A percentile compares a stretch with the other conserved stretches of the same genome.
These are phyloP conservation scores for Pluvianellus socialis DNA, from an alignment of 2,113 vertebrate genomes.

Conservation along the genomic window DNA sequence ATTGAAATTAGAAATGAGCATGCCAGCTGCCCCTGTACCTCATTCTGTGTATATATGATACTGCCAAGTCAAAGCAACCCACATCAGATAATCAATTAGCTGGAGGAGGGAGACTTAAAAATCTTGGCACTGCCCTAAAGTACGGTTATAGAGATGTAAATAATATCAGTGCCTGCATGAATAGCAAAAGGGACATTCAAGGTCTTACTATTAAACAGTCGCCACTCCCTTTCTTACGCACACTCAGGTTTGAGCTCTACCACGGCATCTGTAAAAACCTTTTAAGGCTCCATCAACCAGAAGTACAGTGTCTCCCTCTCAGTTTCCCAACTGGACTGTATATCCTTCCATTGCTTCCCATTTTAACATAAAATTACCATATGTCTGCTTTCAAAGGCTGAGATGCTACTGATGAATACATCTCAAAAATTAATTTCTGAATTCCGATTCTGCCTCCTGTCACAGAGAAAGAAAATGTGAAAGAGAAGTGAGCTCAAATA, in stretches of 20 bases:
- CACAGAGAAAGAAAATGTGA: not conserved
- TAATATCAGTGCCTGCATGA: constrained; percentile 37
- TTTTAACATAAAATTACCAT: not conserved
- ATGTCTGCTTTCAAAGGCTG: not conserved
- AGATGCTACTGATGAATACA: not conserved
- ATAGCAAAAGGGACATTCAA: constrained; percentile 28
- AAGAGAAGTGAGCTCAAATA: not conserved
- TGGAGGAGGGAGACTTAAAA: not conserved
- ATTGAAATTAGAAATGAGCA: constrained; percentile 55
- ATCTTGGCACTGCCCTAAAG: constrained; percentile 67
- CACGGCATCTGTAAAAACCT: not conserved
- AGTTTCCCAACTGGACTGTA: not conserved
- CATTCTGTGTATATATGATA: constrained; percentile 51
- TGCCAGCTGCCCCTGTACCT: constrained; percentile 64
- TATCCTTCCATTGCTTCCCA: not conserved
- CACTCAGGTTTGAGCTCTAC: not conserved
- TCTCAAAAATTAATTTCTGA: not conserved
- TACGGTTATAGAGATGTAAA: constrained; percentile 40
- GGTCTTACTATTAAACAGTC: not conserved
- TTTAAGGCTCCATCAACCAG: not conserved
- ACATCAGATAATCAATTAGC: constrained; percentile 72
- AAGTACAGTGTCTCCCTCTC: not conserved
- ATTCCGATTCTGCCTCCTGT: not conserved
- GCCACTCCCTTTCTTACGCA: not conserved
- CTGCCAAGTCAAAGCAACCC: constrained; percentile 48